Conservation (phyloP, 2,113 vertebrate genomes). For the Phalacrocorax carbo region DNA sequence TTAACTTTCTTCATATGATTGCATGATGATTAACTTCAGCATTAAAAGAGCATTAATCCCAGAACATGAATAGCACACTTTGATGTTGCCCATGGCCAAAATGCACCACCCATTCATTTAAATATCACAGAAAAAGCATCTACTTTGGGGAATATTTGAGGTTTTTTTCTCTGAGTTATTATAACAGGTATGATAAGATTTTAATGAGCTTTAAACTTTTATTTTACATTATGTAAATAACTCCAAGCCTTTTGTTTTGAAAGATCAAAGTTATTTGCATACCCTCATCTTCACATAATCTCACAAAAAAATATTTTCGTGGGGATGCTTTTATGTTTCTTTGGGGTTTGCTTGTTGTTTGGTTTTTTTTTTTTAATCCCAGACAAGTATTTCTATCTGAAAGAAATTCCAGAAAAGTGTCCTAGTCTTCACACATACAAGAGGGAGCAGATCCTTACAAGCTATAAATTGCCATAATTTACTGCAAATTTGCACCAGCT, state of each 20-base stretch:
- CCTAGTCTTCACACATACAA: background rate
- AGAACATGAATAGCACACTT: conserved; percentile 70
- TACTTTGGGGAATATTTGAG: conserved; percentile 10
- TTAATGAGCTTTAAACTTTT: conserved; percentile 65
- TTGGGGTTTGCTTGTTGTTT: background rate
- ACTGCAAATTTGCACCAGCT: background rate
- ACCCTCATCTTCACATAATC: background rate
- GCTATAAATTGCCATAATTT: background rate
- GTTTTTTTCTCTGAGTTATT: conserved; percentile 16
- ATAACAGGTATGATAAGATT: conserved; percentile 54
- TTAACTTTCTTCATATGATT: conserved; percentile 60
- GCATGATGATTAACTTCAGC: conserved; percentile 66
- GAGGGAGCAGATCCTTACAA: background rate
- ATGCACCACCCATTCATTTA: conserved; percentile 67
- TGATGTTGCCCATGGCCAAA: conserved; percentile 70
- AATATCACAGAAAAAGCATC: conserved; percentile 70
- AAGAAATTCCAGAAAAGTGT: background rate
- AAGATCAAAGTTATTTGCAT: background rate
- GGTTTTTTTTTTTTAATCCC: background rate
- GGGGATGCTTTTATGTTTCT: background rate
- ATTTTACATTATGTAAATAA: conserved; percentile 59
- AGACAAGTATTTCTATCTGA: background rate
- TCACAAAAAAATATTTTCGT: background rate
- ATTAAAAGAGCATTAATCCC: conserved; percentile 63
- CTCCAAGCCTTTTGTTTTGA: conserved; percentile 52